phyloP scores from a whole-genome alignment of 1,140 invertebrate species.

The Samia ricini region DNA sequence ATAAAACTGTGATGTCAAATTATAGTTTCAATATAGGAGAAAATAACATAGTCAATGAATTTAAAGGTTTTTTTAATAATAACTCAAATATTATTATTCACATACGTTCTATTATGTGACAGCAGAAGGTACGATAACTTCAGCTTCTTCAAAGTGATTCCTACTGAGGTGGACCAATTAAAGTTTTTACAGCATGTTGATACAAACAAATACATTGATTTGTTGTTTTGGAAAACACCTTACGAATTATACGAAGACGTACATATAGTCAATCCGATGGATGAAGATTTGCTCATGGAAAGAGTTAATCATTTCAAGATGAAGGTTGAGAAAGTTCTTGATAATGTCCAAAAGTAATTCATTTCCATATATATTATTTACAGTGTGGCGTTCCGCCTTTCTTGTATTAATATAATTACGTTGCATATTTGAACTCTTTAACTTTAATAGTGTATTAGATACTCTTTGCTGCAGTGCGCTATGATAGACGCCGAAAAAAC shows the following conservation, averaged over 20 bases:
- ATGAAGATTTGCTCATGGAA: conserved; percentile 41
- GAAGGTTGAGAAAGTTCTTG: conserved; percentile 24
- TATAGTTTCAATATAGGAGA: background rate
- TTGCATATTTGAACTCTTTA: no score
- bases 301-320: conserved; percentile 46
- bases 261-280: conserved; percentile 44
- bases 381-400: no score
- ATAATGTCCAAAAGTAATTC: conserved; percentile 40
- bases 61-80: conserved; percentile 13
- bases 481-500: no score
- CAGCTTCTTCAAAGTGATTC: conserved; percentile 34
- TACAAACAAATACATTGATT: conserved; percentile 46
- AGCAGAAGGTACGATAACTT: conserved; percentile 44
- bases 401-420: no score
- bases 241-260: conserved; percentile 44
- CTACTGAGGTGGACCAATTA: conserved; percentile 44
- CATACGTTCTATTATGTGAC: conserved; percentile 30
- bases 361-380: no score
- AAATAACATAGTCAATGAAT: background rate
- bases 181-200: conserved; percentile 52
- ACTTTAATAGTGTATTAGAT: no score
- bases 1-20: background rate
- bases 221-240: conserved; percentile 54
- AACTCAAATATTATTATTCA: conserved; percentile 35
- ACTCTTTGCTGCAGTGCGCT: no score